Percentiles rank a stretch among this genome's conserved stretches.
Conservation (phyloP, 2,797 vertebrate genomes). For the Discoglossus pictus region DNA sequence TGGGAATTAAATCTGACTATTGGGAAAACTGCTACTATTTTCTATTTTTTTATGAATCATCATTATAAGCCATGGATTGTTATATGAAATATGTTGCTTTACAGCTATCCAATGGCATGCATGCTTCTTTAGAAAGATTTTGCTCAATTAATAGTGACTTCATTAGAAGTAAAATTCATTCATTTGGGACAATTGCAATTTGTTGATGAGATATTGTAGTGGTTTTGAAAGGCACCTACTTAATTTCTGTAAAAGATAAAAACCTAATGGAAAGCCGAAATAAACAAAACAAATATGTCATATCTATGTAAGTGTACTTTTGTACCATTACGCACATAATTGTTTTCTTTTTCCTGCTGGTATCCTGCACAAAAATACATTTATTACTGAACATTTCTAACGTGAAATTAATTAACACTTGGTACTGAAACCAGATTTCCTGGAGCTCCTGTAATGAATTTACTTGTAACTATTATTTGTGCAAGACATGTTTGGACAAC, state of each 20-base stretch:
- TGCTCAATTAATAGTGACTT: no score
- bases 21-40: no score
- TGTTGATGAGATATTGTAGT: constrained; percentile 36
- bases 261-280: constrained; percentile 54
- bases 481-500: constrained; percentile 68
- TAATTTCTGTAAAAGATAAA: constrained; percentile 51
- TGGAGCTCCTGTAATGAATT: constrained; percentile 63
- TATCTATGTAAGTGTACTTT: constrained; percentile 52
- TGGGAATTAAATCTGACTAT: no score
- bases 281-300: constrained; percentile 46
- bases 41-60: no score
- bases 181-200: constrained; percentile 55
- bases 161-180: constrained; percentile 54
- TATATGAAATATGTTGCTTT: no score
- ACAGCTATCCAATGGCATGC: no score
- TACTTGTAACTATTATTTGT: constrained; percentile 60
- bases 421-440: constrained; percentile 60
- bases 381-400: constrained; percentile 63
- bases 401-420: constrained; percentile 71
- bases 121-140: no score
- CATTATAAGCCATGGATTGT: no score
- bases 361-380: constrained; percentile 58
- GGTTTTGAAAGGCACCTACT: constrained; percentile 49
- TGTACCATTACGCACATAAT: constrained; percentile 31
- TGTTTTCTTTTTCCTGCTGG: constrained; percentile 53